Evolutionary conservation across 2,888 invertebrate genomes (phyloP).

Genomic region (Metacarcinus magister): DNA sequence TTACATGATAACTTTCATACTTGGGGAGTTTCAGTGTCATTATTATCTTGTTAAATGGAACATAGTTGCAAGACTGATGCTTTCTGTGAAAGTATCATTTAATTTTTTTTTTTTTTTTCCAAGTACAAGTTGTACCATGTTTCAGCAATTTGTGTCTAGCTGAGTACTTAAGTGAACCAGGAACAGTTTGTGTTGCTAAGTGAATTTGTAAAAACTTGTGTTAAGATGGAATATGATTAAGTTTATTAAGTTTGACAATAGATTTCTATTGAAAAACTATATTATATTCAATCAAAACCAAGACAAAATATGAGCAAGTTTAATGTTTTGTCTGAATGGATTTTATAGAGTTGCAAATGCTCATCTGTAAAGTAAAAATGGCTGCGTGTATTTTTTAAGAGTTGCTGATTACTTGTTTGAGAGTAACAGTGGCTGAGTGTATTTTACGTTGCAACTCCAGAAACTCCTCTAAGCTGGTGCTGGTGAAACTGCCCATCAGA

Average conservation of each 20-base stretch:
- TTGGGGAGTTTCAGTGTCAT: not conserved
- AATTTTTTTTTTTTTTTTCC: not conserved
- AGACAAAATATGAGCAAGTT: constrained; percentile 7
- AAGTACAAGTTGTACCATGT: constrained; percentile 26
- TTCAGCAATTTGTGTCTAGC: constrained; percentile 27
- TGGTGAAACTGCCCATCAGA: constrained; percentile 52
- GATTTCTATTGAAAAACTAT: constrained; percentile 29
- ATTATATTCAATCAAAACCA: not conserved
- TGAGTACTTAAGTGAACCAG: not conserved
- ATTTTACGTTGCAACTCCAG: constrained; percentile 53
- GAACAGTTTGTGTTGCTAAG: not conserved
- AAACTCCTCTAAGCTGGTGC: constrained; percentile 72
- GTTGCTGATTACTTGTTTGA: constrained; percentile 46
- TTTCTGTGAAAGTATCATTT: constrained; percentile 11
- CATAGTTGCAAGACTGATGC: constrained; percentile 32
- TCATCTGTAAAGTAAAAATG: not conserved
- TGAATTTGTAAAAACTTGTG: not conserved
- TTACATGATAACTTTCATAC: not conserved
- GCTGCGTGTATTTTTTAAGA: not conserved
- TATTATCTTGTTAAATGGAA: not conserved
- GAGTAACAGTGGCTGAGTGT: not conserved
- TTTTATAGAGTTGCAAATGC: not conserved
- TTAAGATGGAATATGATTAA: not conserved
- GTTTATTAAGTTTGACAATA: not conserved
- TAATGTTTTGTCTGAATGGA: not conserved